These are phyloP conservation scores for Dasyurus viverrinus DNA, from an alignment of 2,113 vertebrate species.

Conservation along the genomic window DNA sequence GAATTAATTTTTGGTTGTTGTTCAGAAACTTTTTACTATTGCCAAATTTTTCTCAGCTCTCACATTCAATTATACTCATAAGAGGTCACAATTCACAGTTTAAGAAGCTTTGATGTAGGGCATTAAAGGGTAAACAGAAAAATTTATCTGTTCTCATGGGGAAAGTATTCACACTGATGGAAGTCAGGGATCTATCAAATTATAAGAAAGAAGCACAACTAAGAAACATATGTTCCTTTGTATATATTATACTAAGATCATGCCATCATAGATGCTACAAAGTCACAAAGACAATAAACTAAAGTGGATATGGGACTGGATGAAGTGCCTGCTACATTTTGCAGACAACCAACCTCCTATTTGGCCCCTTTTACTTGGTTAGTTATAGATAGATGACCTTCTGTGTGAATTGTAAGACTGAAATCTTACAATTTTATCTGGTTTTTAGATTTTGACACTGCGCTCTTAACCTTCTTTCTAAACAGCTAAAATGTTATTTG, in stretches of 20 bases:
- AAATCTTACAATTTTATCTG: constrained; percentile 3
- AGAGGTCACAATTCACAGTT: too few relatives aligned
- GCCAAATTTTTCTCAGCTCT: too few relatives aligned
- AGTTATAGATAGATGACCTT: constrained; percentile 39
- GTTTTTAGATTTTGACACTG: constrained; percentile 17
- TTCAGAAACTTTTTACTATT: too few relatives aligned
- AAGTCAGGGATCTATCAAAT: background rate
- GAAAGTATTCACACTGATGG: background rate
- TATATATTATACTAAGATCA: background rate
- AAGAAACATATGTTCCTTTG: background rate
- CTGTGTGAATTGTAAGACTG: constrained; percentile 20
- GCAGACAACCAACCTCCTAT: background rate
- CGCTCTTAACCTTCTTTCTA: background rate
- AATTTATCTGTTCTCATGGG: background rate
- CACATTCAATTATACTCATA: too few relatives aligned
- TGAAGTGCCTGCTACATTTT: constrained; percentile 29
- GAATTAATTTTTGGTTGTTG: too few relatives aligned
- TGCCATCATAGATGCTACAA: background rate
- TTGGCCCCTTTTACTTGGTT: constrained; percentile 21
- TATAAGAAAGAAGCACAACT: background rate
- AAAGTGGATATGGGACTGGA: background rate
- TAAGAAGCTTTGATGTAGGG: background rate
- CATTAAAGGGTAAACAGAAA: background rate
- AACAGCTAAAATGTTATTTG: background rate
- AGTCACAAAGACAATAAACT: constrained; percentile 31